A percentile compares a stretch with the other conserved stretches of the same genome.
phyloP scores from a whole-genome alignment of 2,888 invertebrate species.

The Idaea aversata region DNA sequence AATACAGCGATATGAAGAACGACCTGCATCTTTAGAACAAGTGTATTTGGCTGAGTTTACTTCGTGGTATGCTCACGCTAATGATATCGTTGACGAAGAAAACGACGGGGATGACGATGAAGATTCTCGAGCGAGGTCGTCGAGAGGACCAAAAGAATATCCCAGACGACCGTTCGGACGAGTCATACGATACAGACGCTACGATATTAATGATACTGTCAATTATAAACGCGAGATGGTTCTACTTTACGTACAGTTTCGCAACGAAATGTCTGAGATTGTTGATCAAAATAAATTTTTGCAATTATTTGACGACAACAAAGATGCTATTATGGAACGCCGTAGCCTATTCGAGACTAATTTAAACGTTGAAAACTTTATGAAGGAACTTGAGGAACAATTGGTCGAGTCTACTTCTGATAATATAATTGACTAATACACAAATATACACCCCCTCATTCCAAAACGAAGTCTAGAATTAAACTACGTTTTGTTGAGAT shows the following conservation, averaged over 20 bases:
- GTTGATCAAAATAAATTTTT: no score
- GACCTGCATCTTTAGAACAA: constrained; percentile 32
- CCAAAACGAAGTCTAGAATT: no score
- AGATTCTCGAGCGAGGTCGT: constrained; percentile 35
- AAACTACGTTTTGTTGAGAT: no score
- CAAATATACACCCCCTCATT: no score
- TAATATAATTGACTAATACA: no score
- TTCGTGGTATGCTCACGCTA: constrained; percentile 37
- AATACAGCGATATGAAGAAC: constrained; percentile 37
- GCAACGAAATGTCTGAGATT: no score
- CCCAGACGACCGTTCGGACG: constrained; percentile 36
- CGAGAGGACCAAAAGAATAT: constrained; percentile 30
- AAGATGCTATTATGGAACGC: no score
- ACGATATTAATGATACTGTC: constrained; percentile 42
- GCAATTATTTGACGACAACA: no score
- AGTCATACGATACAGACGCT: constrained; percentile 46
- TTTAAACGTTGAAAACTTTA: no score
- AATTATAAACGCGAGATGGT: constrained; percentile 49
- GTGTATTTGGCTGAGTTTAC: constrained; percentile 37
- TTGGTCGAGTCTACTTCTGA: no score
- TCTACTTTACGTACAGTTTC: constrained; percentile 35
- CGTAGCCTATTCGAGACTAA: no score
- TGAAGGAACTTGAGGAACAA: no score
- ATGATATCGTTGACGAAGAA: constrained; percentile 41
- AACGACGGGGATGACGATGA: constrained; percentile 40